Conservation (phyloP, 2,113 vertebrate genomes). For the Uria aalge region DNA sequence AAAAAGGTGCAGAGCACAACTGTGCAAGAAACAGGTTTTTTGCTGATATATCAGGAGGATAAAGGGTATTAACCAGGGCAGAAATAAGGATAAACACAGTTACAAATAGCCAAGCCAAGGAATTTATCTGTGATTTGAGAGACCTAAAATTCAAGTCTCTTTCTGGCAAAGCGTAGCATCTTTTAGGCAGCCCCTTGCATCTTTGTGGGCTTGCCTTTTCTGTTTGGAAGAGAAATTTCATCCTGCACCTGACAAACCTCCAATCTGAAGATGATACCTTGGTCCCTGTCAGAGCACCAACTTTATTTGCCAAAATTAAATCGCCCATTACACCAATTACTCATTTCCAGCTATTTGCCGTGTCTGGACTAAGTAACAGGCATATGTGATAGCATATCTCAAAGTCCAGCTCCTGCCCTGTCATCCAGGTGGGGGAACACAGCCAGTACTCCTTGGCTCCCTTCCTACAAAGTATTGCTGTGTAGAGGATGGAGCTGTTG, state of each 20-base stretch:
- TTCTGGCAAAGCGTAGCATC: neutral
- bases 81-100: neutral
- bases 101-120: neutral
- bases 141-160: neutral
- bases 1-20: neutral
- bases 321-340: neutral
- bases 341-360: neutral
- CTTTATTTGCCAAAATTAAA: neutral
- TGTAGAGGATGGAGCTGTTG: neutral
- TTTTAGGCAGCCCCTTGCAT: neutral
- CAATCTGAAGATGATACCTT: neutral
- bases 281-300: neutral
- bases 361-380: neutral
- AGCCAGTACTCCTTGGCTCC: neutral
- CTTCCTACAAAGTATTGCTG: neutral
- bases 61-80: neutral
- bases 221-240: neutral
- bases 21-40: neutral
- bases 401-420: neutral
- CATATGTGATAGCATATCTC: neutral
- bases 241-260: neutral
- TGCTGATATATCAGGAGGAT: neutral
- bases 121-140: neutral
- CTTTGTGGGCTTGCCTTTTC: neutral
- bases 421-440: neutral